Conservation (phyloP, 2,888 invertebrate genomes). For the Ochropleura leucogaster region DNA sequence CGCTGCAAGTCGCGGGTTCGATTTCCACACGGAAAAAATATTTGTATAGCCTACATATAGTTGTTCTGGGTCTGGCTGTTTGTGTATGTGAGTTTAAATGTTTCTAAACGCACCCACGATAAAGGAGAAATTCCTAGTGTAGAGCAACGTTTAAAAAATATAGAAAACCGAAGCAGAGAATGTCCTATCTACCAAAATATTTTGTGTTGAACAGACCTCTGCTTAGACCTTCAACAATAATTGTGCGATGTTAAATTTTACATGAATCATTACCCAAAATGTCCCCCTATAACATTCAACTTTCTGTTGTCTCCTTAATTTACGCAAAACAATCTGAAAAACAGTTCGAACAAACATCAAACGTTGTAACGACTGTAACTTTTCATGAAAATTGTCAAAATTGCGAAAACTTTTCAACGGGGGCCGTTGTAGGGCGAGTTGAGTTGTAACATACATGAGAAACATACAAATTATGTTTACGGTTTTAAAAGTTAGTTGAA, state of each 20-base stretch:
- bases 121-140: too few relatives aligned
- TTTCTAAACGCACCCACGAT: too few relatives aligned
- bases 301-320: conserved; percentile 35
- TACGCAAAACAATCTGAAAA: conserved; percentile 34
- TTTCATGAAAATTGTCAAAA: conserved; percentile 60
- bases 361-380: conserved; percentile 33
- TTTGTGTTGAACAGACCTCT: background rate
- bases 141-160: too few relatives aligned
- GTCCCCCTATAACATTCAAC: conserved; percentile 9
- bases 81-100: too few relatives aligned
- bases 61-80: too few relatives aligned
- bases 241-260: background rate
- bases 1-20: too few relatives aligned
- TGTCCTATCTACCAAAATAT: too few relatives aligned
- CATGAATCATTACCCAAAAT: background rate
- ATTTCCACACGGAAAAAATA: too few relatives aligned
- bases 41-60: too few relatives aligned
- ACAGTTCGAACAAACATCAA: conserved; percentile 49
- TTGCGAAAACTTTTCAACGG: conserved; percentile 43
- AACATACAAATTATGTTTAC: conserved; percentile 39
- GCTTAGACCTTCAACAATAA: background rate
- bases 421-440: conserved; percentile 3
- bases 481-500: conserved; percentile 5
- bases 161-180: too few relatives aligned
- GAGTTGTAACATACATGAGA: conserved; percentile 21